Base-by-base conservation (phyloP, 2,113 vertebrate species). In the Steatornis caripensis region DNA sequence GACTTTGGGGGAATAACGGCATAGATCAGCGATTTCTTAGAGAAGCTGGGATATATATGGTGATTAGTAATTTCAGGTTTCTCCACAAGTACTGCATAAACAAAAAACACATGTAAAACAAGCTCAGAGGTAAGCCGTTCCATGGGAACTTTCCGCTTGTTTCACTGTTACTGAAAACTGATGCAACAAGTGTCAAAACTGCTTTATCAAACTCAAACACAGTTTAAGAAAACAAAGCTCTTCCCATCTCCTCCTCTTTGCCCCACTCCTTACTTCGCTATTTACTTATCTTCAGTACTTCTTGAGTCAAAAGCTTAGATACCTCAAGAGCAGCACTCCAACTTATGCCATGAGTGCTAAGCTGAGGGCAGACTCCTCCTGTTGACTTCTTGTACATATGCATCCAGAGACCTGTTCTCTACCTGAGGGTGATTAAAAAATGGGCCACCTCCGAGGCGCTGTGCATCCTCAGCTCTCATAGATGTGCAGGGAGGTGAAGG, bases 301-400 rank as follows among this genome's bases (percentile, higher is more conserved):
- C 30, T 5, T 23, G 62, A 75, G 9, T 55, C 41, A 69, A 82
- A 34, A 84, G 60, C 19, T 29, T 77, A 46, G 54, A 54, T 36
- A 61, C 37, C 26, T 84, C 60, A 57, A 24, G 22, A 70, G 34
- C 2, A 1, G 62, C 57, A 61, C 41, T 77, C 37, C 62, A 78
- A 5, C 20, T 66, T 6, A 39, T 12, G 61, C 23, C 34, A 54
- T 21, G 29, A 74, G 16, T 17, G 49, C 43, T 82, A 55, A 61
- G 36, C 37, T 65, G 65, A 87, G 62, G 45, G 34, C 24, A 90
- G 77, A 66, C 21, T 69, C 39, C 24, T 87, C 61, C 41, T 8
- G 2, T 0, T 68, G 74, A n/a, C 37, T 83, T 46, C 62, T 78
- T 8, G 1, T 20, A 39, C 5, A 49, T 0, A 0, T 6, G 37